Evolutionary conservation across 1,140 invertebrate species (phyloP).

Genomic region (Drosophila tsacasi): DNA sequence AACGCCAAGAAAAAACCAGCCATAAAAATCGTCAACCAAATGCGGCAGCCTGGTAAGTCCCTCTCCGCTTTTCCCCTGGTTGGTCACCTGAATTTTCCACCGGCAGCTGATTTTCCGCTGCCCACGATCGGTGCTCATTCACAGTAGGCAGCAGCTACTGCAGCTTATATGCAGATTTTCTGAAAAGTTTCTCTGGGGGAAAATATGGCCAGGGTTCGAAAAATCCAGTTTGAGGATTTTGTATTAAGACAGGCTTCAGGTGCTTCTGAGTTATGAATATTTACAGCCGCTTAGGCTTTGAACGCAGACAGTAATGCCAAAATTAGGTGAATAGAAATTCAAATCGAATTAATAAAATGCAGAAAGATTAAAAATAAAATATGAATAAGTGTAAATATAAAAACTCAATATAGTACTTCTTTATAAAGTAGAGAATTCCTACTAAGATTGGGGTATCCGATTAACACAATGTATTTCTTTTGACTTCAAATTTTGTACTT

Average conservation of each 20-base stretch:
- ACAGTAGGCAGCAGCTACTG: conserved; percentile 44
- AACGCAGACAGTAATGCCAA: background rate
- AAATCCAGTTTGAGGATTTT: conserved; percentile 38
- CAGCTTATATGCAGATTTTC: conserved; percentile 40
- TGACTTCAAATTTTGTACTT: background rate
- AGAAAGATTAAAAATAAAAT: too few relatives aligned
- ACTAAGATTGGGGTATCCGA: too few relatives aligned
- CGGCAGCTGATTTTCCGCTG: conserved; percentile 34
- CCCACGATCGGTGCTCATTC: conserved; percentile 54
- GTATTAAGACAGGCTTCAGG: conserved; percentile 17
- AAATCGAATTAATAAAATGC: background rate
- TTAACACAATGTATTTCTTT: background rate
- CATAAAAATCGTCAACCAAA: conserved; percentile 77
- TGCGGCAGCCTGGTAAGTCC: conserved; percentile 38
- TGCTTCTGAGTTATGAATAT: conserved; percentile 31
- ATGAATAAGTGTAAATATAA: background rate
- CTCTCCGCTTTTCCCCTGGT: background rate
- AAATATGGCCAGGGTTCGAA: conserved; percentile 10
- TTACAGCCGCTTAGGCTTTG: conserved; percentile 7
- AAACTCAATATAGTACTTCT: too few relatives aligned
- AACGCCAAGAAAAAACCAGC: conserved; percentile 56
- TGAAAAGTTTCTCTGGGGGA: conserved; percentile 40
- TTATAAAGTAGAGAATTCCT: background rate
- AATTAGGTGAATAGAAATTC: background rate
- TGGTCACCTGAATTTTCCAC: conserved; percentile 22